These are phyloP conservation scores for Pomatostomus ruficeps DNA, from an alignment of 2,113 vertebrate genomes.

Conservation along the genomic window DNA sequence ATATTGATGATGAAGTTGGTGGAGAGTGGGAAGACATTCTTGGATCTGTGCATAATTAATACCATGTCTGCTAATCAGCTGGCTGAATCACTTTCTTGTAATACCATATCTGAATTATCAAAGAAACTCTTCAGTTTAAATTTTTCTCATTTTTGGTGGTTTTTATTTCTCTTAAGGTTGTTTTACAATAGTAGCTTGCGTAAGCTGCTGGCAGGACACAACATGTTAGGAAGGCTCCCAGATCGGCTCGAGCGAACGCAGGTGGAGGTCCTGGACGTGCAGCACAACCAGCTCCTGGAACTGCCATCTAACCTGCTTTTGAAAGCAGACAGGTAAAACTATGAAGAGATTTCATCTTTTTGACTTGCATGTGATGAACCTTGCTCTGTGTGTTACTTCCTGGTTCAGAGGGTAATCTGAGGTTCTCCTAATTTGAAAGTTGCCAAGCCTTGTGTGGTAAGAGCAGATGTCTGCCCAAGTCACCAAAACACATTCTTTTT, in stretches of 20 bases:
- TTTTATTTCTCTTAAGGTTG: constrained; percentile 72
- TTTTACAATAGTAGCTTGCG: constrained; percentile 88
- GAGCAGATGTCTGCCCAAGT: constrained; percentile 24
- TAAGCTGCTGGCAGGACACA: constrained; percentile 91
- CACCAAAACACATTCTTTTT: background rate
- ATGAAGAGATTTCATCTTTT: background rate
- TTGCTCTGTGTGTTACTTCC: background rate
- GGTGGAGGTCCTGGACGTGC: constrained; percentile 90
- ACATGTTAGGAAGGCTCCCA: constrained; percentile 84
- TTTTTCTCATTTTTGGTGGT: background rate
- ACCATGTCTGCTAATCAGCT: background rate
- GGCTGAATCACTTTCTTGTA: constrained; percentile 10
- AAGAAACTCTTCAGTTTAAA: background rate
- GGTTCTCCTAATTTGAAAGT: background rate
- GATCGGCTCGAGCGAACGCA: constrained; percentile 86
- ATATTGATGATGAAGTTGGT: constrained; percentile 27
- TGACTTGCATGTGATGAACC: background rate
- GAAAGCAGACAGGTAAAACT: constrained; percentile 88
- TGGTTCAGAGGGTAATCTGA: background rate
- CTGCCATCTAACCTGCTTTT: constrained; percentile 89
- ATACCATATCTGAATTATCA: background rate
- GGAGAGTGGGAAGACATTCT: constrained; percentile 37
- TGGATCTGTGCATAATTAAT: constrained; percentile 17
- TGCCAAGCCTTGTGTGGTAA: background rate
- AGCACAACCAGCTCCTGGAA: constrained; percentile 92